Evolutionary conservation across 2,888 invertebrate genomes (phyloP).

Genomic region (Morpho achilles): DNA sequence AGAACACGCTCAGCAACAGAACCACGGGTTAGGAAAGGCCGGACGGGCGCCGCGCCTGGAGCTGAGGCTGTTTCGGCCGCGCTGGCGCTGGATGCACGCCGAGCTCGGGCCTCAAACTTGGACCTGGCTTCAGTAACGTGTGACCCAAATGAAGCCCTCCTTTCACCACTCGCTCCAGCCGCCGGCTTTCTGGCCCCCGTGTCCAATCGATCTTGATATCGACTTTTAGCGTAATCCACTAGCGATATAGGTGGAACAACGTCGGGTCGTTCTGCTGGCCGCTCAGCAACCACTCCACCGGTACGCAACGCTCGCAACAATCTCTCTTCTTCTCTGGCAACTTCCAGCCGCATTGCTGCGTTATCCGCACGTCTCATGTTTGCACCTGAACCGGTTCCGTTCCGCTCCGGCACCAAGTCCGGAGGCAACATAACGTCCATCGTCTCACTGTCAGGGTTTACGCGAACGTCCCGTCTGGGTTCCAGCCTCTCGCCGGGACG

Average conservation of each 20-base stretch:
- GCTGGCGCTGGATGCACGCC: constrained; percentile 70
- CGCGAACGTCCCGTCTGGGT: constrained; percentile 61
- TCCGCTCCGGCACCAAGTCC: constrained; percentile 78
- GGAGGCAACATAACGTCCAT: constrained; percentile 83
- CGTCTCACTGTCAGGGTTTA: constrained; percentile 73
- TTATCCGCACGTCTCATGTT: constrained; percentile 68
- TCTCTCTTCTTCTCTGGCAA: constrained; percentile 89
- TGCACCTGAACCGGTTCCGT: constrained; percentile 52
- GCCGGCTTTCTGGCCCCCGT: constrained; percentile 69
- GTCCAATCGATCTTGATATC: constrained; percentile 80
- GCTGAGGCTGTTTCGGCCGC: constrained; percentile 56
- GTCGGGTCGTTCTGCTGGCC: constrained; percentile 66
- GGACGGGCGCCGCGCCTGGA: constrained; percentile 79
- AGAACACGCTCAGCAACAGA: constrained; percentile 94
- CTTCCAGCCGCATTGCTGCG: constrained; percentile 82
- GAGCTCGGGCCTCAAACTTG: constrained; percentile 72
- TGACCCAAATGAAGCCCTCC: constrained; percentile 67
- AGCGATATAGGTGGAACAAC: constrained; percentile 77
- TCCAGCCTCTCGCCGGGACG: constrained; percentile 54
- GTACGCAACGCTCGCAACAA: constrained; percentile 88
- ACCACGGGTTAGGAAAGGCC: constrained; percentile 92
- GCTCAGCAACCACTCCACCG: constrained; percentile 77
- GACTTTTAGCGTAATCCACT: constrained; percentile 82
- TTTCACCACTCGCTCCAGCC: constrained; percentile 63
- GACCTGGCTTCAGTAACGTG: constrained; percentile 74